phyloP scores from a whole-genome alignment of 2,797 vertebrate genomes.

The Helostoma temminkii region DNA sequence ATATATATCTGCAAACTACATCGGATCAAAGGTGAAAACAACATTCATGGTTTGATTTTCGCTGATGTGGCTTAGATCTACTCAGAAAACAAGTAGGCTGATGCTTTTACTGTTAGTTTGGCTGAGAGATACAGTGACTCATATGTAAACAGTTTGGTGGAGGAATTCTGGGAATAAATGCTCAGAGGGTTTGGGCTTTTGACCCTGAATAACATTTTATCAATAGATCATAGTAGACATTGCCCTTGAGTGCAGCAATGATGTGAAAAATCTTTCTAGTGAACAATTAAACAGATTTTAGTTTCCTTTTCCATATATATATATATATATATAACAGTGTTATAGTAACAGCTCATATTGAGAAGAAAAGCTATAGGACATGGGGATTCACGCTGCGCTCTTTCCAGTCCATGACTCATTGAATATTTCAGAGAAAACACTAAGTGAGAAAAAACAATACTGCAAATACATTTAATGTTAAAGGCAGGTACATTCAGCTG shows the following conservation, averaged over 20 bases:
- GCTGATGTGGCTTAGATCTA: conserved; percentile 7
- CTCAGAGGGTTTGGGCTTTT: conserved; percentile 22
- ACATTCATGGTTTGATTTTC: conserved; percentile 2
- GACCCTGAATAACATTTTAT: conserved; percentile 17
- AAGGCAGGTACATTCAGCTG: too few species aligned
- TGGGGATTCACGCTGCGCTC: too few species aligned
- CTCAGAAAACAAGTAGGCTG: conserved; percentile 10
- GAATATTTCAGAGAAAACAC: too few species aligned
- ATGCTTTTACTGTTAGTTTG: conserved; percentile 21
- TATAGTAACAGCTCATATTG: too few species aligned
- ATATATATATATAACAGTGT: too few species aligned
- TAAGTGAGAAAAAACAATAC: too few species aligned
- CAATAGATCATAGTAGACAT: conserved; percentile 17
- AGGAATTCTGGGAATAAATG: conserved; percentile 16
- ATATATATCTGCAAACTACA: conserved; percentile 7
- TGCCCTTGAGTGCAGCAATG: neutral
- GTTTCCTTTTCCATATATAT: too few species aligned
- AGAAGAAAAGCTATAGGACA: too few species aligned
- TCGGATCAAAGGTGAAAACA: conserved; percentile 10
- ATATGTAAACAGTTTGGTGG: conserved; percentile 13
- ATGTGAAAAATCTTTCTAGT: neutral
- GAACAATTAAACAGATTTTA: neutral
- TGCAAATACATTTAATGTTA: too few species aligned
- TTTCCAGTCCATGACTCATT: too few species aligned
- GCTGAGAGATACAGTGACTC: conserved; percentile 18